These are phyloP conservation scores for Melanotaenia pygmaea DNA, from an alignment of 2,797 vertebrate genomes.

Conservation along the genomic window DNA sequence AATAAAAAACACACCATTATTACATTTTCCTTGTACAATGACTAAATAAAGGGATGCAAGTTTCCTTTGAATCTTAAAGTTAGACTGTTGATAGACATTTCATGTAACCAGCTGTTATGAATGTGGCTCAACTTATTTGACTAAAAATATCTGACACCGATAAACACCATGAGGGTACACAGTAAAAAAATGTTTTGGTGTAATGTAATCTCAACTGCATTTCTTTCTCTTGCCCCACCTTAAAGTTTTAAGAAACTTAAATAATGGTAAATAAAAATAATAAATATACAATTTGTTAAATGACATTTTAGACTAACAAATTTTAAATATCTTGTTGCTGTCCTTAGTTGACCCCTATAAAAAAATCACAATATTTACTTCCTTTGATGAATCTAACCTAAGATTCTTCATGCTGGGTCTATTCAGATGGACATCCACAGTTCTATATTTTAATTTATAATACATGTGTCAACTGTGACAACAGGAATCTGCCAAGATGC, in stretches of 20 bases:
- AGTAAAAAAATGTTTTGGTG: background rate
- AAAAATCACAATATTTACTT: background rate
- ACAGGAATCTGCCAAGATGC: background rate
- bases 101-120: conserved; percentile 43
- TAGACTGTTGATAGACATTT: background rate
- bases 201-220: background rate
- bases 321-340: background rate
- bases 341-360: background rate
- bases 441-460: background rate
- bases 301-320: background rate
- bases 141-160: conserved; percentile 62
- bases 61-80: conserved; percentile 3
- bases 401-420: conserved; percentile 1
- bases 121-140: conserved; percentile 56
- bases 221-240: background rate
- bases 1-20: background rate
- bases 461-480: conserved; percentile 4
- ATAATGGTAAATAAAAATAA: background rate
- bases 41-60: background rate
- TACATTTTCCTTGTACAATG: background rate
- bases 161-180: conserved; percentile 27
- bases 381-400: background rate
- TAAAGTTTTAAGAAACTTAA: background rate
- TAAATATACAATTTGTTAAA: background rate
- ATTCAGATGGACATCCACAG: background rate